A percentile compares a stretch with the other conserved stretches of the same genome.
These are phyloP conservation scores for Lasioglossum marginatum DNA, from an alignment of 2,888 invertebrate genomes.

Conservation along the genomic window DNA sequence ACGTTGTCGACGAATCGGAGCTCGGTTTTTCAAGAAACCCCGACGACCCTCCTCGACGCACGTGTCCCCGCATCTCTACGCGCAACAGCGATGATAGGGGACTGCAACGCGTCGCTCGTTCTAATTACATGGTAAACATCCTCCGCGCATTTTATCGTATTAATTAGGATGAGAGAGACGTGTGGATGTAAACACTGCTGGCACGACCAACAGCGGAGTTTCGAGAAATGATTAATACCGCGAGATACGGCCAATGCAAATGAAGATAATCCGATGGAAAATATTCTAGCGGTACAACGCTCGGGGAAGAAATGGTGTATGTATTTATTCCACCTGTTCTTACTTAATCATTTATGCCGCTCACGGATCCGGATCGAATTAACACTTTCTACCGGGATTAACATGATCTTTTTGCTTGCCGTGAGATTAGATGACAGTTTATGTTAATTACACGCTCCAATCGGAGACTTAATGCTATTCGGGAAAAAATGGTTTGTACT, in stretches of 20 bases:
- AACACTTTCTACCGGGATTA: constrained; percentile 5
- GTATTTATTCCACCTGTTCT: neutral
- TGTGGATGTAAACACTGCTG: neutral
- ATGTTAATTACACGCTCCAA: neutral
- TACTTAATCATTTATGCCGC: constrained; percentile 8
- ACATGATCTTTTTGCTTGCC: neutral
- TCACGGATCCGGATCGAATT: neutral
- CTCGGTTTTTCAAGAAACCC: constrained; percentile 11
- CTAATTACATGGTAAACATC: constrained; percentile 11
- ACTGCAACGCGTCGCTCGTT: neutral
- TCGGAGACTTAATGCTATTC: neutral
- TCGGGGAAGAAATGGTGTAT: neutral
- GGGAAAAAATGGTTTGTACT: neutral
- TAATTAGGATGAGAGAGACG: constrained; percentile 2
- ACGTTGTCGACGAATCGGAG: neutral
- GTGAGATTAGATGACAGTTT: neutral
- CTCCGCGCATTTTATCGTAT: constrained; percentile 1
- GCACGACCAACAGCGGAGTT: constrained; percentile 5
- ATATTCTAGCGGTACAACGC: neutral
- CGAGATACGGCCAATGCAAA: neutral
- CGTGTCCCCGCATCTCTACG: neutral
- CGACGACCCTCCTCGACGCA: neutral
- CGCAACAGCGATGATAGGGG: neutral
- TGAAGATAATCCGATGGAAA: neutral
- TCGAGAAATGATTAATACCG: constrained; percentile 1